Percentiles rank a stretch among this genome's conserved stretches.
phyloP scores from a whole-genome alignment of 2,113 vertebrate species.

The Penelope pileata region DNA sequence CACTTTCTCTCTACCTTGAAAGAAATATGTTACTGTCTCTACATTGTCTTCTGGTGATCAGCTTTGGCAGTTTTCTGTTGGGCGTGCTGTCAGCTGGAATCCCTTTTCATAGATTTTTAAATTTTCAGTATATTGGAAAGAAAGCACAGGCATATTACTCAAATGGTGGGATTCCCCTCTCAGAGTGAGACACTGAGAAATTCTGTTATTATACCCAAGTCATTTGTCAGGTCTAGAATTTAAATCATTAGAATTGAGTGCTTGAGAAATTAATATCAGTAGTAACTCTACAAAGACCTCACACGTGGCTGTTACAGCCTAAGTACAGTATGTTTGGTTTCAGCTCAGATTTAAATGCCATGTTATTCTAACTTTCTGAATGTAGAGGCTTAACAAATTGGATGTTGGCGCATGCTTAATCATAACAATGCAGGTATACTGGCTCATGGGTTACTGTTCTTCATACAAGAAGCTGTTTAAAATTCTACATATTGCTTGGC shows the following conservation, averaged over 20 bases:
- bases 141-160: background rate
- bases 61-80: background rate
- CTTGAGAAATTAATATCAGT: background rate
- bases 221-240: background rate
- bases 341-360: background rate
- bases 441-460: background rate
- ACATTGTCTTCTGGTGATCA: background rate
- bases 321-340: background rate
- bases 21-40: background rate
- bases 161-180: background rate
- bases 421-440: background rate
- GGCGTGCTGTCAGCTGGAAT: background rate
- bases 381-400: background rate
- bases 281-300: background rate
- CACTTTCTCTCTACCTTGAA: background rate
- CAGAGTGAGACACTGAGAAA: background rate
- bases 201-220: background rate
- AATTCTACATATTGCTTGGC: background rate
- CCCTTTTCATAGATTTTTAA: background rate
- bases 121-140: background rate
- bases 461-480: background rate
- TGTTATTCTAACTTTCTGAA: background rate
- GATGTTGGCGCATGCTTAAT: background rate
- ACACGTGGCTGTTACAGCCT: background rate
- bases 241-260: background rate